Evolutionary conservation across 1,140 invertebrate genomes (phyloP).

Genomic region (Bombus impatiens): DNA sequence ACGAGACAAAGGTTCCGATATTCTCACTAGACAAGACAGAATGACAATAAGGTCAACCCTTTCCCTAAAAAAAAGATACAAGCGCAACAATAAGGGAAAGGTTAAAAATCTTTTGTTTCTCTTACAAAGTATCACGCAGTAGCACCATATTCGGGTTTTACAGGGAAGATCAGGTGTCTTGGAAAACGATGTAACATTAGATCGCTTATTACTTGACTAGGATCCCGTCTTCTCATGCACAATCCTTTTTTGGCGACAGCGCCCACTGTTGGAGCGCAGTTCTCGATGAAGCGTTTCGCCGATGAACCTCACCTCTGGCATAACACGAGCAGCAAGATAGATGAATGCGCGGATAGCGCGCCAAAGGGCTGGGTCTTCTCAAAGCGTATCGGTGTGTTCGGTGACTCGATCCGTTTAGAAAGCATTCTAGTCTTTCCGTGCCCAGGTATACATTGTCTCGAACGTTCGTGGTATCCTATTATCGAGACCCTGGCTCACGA

Average conservation of each 20-base stretch:
- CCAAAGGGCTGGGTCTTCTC: slow-evolving; percentile 65
- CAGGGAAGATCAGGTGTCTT: slow-evolving; percentile 30
- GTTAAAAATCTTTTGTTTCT: not conserved
- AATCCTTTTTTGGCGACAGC: slow-evolving; percentile 52
- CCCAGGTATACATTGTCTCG: slow-evolving; percentile 37
- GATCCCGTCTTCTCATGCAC: slow-evolving; percentile 8
- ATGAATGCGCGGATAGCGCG: slow-evolving; percentile 64
- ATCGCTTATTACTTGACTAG: slow-evolving; percentile 24
- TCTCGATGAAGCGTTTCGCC: slow-evolving; percentile 26
- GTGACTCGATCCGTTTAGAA: slow-evolving; percentile 58
- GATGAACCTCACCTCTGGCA: slow-evolving; percentile 68
- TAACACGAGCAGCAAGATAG: slow-evolving; percentile 69
- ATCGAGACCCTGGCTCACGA: slow-evolving; percentile 58
- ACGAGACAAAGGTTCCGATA: not conserved
- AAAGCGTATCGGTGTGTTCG: slow-evolving; percentile 50
- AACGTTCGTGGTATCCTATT: slow-evolving; percentile 52
- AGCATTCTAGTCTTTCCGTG: slow-evolving; percentile 27
- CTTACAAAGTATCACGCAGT: not conserved
- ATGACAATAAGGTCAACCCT: not conserved
- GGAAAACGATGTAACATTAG: not conserved
- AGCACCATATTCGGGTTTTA: slow-evolving; percentile 31
- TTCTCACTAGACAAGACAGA: not conserved
- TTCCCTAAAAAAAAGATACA: not conserved
- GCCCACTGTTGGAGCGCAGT: not conserved
- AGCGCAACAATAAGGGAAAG: not conserved